Percentiles rank a stretch among this genome's conserved stretches.
Evolutionary conservation across 2,797 vertebrate species (phyloP).

Genomic region (Cheracebus regulus): DNA sequence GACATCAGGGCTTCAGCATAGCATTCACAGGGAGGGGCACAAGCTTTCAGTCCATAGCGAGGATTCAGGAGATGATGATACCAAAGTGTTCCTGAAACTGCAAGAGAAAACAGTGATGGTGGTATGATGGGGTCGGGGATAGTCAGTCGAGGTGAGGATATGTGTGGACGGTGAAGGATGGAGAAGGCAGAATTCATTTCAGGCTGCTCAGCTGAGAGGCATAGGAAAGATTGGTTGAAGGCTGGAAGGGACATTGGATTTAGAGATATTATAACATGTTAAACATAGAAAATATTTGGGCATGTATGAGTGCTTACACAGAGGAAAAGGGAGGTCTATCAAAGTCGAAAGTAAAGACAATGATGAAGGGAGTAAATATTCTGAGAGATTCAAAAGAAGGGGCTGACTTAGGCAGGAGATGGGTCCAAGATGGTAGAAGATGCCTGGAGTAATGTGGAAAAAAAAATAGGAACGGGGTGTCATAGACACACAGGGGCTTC

Average conservation of each 20-base stretch:
- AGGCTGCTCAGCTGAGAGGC: background rate
- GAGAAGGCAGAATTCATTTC: background rate
- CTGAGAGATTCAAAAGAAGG: background rate
- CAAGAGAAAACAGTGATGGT: background rate
- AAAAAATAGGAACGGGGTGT: background rate
- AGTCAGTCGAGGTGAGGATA: background rate
- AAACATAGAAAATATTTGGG: background rate
- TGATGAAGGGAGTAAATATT: background rate
- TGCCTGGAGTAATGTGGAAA: background rate
- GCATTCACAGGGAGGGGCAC: background rate
- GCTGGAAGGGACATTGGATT: background rate
- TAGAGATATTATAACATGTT: background rate
- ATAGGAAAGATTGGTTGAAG: too few relatives aligned
- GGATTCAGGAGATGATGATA: rapidly evolving
- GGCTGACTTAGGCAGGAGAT: background rate
- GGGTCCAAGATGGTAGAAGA: too few relatives aligned
- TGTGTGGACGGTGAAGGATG: too few relatives aligned
- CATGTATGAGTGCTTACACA: background rate
- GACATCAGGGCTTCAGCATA: background rate
- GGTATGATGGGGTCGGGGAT: too few relatives aligned
- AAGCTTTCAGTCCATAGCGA: background rate
- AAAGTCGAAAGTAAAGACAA: background rate
- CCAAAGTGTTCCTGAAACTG: background rate
- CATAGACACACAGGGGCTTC: background rate
- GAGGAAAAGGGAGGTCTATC: background rate